phyloP scores from a whole-genome alignment of 2,888 invertebrate species.

The Schizaphis graminum region DNA sequence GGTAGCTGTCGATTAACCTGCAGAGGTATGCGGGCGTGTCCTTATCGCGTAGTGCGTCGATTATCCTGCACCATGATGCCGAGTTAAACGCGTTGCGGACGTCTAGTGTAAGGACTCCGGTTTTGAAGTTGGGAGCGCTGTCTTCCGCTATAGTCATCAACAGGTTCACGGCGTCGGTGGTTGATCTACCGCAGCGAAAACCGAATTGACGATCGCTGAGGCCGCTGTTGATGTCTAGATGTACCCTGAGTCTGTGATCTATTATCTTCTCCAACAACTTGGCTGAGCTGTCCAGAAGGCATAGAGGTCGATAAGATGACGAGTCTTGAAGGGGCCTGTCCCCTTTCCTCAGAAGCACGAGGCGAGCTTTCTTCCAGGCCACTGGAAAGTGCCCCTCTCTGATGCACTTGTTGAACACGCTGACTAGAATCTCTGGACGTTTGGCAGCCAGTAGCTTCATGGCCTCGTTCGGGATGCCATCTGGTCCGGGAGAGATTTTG shows the following conservation, averaged over 20 bases:
- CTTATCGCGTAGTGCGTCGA: neutral
- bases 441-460: neutral
- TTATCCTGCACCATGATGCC: neutral
- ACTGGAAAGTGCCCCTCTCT: neutral
- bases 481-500: neutral
- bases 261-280: neutral
- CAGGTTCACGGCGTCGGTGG: neutral
- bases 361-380: no score
- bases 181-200: neutral
- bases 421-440: neutral
- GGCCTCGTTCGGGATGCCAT: neutral
- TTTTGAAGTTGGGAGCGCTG: neutral
- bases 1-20: neutral
- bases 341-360: neutral
- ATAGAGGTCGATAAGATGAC: neutral
- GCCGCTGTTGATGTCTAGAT: neutral
- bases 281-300: neutral
- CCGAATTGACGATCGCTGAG: neutral
- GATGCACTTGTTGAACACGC: neutral
- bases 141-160: neutral
- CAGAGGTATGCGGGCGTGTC: neutral
- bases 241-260: neutral
- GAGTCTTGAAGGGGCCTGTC: neutral
- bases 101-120: neutral
- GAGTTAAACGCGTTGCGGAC: neutral